Evolutionary conservation across 2,888 invertebrate genomes (phyloP), one percentile per base, ranked within the genome.

Genomic region (Fragum whitleyi): DNA sequence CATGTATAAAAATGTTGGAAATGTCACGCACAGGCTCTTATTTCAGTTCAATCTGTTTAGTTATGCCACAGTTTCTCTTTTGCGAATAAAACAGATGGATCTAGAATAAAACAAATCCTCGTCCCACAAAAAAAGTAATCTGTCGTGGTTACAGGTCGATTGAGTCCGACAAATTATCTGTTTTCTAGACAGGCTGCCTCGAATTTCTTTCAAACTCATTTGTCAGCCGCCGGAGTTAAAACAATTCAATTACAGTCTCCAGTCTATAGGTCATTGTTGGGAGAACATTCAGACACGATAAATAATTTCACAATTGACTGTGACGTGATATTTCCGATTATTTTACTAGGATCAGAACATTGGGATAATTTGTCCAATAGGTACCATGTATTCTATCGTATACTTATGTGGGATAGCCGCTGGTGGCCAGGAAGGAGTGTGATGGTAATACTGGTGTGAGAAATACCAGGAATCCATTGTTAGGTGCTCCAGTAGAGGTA

Each of bases 91-190:
- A 47, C 47, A 47, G 47, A 47, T 47, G 14, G 3, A 14, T 47
- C 2, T 47, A 3, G 47, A 47, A 14, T 5, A 5, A 47, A 21
- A 21, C 21, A 26, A 26, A 19, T 57, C 57, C 26, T 3, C 11
- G 21, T n/a, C n/a, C 57, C 57, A 57, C 21, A 21, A 57, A 57
- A 53, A 57, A 47, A 47, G n/a, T 47, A 47, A 47, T 47, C 47
- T 47, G 47, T 47, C 47, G 19, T n/a, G n/a, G 47, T 47, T 47
- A 47, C 47, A 47, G 47, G 47, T 47, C 47, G 47, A 47, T 47
- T 47, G 47, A 47, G 47, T 2, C 47, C 7, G 47, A 47, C 47
- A 47, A 47, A 47, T 47, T 47, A 47, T 47, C 47, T n/a, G 47
- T 47, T 47, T 47, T 47, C 47, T 47, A 47, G 47, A 47, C 47